These are phyloP conservation scores for Hetaerina titia DNA, from an alignment of 2,888 invertebrate genomes.

Conservation along the genomic window DNA sequence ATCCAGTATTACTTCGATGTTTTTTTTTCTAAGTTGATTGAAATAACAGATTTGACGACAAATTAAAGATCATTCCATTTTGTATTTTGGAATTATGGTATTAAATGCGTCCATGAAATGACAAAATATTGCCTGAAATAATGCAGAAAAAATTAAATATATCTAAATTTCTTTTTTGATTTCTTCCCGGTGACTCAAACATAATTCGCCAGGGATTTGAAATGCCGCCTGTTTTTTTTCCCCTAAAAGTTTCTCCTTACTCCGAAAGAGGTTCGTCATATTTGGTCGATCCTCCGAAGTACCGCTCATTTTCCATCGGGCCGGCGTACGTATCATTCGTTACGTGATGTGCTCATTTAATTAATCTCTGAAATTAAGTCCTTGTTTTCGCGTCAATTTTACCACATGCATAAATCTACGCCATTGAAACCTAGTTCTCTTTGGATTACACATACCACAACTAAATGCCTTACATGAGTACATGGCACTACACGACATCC, in stretches of 20 bases:
- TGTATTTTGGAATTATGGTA: background rate
- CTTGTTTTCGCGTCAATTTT: background rate
- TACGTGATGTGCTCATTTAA: background rate
- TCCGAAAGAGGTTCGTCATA: background rate
- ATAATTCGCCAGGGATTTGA: background rate
- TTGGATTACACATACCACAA: background rate
- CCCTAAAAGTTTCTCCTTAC: background rate
- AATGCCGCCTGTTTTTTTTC: background rate
- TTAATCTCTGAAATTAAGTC: background rate
- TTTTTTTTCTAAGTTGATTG: background rate
- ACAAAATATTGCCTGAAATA: background rate
- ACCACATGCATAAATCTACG: background rate
- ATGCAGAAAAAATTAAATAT: too few relatives aligned
- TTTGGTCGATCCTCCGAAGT: background rate
- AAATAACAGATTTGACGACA: background rate
- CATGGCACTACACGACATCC: background rate
- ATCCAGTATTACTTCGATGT: slow-evolving; percentile 59
- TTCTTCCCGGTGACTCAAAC: background rate
- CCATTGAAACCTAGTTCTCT: background rate
- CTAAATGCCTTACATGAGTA: background rate
- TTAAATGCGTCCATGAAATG: background rate
- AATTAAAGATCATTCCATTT: background rate
- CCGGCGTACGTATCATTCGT: background rate
- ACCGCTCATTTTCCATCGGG: background rate
- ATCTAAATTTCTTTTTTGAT: too few relatives aligned